Evolutionary conservation across 2,888 invertebrate species (phyloP).

Genomic region (Mellilla xanthometata): DNA sequence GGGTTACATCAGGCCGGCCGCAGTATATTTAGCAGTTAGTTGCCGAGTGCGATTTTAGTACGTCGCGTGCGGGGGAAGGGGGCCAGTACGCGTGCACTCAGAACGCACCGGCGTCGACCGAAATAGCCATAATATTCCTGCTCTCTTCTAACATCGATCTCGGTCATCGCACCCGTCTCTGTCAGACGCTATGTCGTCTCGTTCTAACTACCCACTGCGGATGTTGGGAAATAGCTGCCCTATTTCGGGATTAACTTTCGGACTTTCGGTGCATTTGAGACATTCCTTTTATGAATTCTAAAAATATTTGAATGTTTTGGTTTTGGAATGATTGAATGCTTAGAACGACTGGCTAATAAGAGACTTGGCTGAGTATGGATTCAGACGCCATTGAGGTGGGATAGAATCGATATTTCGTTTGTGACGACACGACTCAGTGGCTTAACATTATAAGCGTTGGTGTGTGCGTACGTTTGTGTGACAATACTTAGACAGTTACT

Average conservation of each 20-base stretch:
- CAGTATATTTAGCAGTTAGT: constrained; percentile 1
- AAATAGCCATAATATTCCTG: constrained; percentile 37
- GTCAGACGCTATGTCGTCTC: constrained; percentile 53
- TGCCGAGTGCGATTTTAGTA: constrained; percentile 44
- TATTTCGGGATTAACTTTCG: constrained; percentile 46
- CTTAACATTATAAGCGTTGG: too few species aligned
- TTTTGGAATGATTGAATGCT: constrained; percentile 4
- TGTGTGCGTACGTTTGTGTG: too few species aligned
- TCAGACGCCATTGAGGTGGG: constrained; percentile 12
- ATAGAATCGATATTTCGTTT: constrained; percentile 22
- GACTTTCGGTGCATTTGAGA: constrained; percentile 44
- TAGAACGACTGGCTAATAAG: constrained; percentile 7
- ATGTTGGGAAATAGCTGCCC: constrained; percentile 57
- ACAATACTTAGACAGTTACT: too few species aligned
- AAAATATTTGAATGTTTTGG: constrained; percentile 34
- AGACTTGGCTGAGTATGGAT: constrained; percentile 10
- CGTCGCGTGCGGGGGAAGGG: constrained; percentile 43
- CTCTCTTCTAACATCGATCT: constrained; percentile 67
- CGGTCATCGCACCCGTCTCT: constrained; percentile 54
- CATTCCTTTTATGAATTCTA: constrained; percentile 22
- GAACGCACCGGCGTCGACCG: constrained; percentile 54
- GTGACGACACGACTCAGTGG: constrained; percentile 4
- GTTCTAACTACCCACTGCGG: constrained; percentile 57
- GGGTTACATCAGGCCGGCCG: constrained; percentile 35
- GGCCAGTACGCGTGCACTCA: constrained; percentile 65